These are phyloP conservation scores for Acrocephalus scirpaceus DNA, from an alignment of 2,797 vertebrate species.

Conservation along the genomic window DNA sequence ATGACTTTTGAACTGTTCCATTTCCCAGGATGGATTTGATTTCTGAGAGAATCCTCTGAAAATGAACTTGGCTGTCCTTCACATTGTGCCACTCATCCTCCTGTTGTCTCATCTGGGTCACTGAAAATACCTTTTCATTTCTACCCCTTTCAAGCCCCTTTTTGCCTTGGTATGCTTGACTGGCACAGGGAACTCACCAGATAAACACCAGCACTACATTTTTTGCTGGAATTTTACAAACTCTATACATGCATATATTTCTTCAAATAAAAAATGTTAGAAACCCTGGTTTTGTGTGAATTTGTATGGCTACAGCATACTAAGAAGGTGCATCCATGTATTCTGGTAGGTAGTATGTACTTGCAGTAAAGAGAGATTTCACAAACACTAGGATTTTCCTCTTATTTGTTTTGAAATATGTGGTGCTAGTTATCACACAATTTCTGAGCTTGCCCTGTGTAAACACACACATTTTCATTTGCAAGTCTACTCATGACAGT, in stretches of 20 bases:
- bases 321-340: not conserved
- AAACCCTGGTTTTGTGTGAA: not conserved
- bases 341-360: not conserved
- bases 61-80: not conserved
- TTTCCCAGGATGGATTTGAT: not conserved
- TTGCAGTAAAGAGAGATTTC: not conserved
- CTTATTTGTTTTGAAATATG: not conserved
- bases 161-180: not conserved
- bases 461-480: not conserved
- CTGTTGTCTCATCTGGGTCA: not conserved
- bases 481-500: not conserved
- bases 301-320: not conserved
- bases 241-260: conserved; percentile 7
- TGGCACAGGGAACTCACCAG: not conserved
- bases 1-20: not conserved
- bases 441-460: not conserved
- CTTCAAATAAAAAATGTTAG: not conserved
- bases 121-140: not conserved
- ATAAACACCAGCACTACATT: not conserved
- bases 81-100: not conserved
- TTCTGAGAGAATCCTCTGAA: not conserved
- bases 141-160: not conserved
- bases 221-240: not conserved
- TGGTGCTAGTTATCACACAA: not conserved
- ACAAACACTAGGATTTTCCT: not conserved